phyloP scores from a whole-genome alignment of 2,888 invertebrate species.

The Nomada goodeniana region DNA sequence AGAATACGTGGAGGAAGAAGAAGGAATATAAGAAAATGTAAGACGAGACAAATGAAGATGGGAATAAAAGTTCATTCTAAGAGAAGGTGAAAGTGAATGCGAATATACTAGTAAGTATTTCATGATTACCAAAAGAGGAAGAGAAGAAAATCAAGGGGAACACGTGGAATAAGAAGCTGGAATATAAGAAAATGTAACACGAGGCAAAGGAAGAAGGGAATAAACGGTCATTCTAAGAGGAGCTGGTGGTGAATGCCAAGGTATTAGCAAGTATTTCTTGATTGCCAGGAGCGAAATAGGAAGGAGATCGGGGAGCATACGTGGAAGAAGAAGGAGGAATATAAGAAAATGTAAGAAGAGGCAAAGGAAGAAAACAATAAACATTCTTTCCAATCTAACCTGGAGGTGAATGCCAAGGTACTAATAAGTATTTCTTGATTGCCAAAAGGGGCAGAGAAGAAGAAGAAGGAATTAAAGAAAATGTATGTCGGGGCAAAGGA shows the following conservation, averaged over 20 bases:
- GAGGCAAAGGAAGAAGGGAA: too few relatives aligned
- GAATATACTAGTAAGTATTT: constrained; percentile 67
- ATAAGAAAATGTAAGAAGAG: constrained; percentile 19
- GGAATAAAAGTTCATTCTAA: constrained; percentile 9
- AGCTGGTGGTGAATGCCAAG: constrained; percentile 58
- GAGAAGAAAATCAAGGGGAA: constrained; percentile 28
- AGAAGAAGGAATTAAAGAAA: not conserved
- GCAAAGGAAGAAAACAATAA: constrained; percentile 32
- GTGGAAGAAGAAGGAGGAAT: constrained; percentile 25
- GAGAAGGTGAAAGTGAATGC: constrained; percentile 47
- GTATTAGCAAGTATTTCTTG: constrained; percentile 66
- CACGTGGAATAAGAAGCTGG: not conserved
- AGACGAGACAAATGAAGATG: constrained; percentile 35
- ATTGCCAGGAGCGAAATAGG: constrained; percentile 32
- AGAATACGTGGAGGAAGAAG: not conserved
- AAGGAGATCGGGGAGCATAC: constrained; percentile 32
- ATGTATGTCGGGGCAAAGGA: constrained; percentile 6
- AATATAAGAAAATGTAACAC: not conserved
- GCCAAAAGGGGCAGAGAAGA: not conserved
- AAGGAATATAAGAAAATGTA: not conserved
- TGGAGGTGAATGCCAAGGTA: constrained; percentile 62
- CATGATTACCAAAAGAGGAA: constrained; percentile 21
- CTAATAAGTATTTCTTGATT: constrained; percentile 63
- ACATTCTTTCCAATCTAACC: constrained; percentile 30
- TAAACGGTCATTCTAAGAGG: too few relatives aligned